Evolutionary conservation across 1,140 invertebrate species (phyloP).

Genomic region (Eubasilissa regina): DNA sequence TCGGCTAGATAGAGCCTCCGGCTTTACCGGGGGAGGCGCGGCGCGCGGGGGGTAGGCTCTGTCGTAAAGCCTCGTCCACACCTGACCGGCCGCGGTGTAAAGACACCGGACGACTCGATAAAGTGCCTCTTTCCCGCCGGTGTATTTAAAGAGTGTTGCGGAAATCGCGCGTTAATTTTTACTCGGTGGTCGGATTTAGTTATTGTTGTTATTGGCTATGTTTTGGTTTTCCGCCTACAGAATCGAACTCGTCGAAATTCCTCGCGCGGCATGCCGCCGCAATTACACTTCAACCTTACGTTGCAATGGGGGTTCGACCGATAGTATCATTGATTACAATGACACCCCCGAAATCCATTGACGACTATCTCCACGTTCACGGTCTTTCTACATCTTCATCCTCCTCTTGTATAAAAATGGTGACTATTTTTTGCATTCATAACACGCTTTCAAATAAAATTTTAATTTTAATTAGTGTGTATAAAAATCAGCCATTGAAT

Average conservation of each 20-base stretch:
- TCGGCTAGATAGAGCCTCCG: slow-evolving; percentile 3
- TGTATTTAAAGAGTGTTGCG: neutral
- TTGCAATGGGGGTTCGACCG: slow-evolving; percentile 23
- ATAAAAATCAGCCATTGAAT: too few species aligned
- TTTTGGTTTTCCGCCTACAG: slow-evolving; percentile 26
- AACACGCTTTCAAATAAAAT: too few species aligned
- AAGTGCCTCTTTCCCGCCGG: neutral
- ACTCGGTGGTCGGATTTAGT: neutral
- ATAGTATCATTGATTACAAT: slow-evolving; percentile 55
- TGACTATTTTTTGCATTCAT: neutral
- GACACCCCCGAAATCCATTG: slow-evolving; percentile 8
- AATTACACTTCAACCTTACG: slow-evolving; percentile 51
- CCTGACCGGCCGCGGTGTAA: neutral
- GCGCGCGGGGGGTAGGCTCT: too few species aligned
- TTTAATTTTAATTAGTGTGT: too few species aligned
- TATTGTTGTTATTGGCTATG: neutral
- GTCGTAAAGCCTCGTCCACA: neutral
- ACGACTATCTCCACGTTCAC: neutral
- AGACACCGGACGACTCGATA: neutral
- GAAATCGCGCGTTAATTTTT: neutral
- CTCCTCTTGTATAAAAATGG: neutral
- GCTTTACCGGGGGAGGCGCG: neutral
- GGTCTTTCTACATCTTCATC: neutral
- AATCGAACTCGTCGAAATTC: slow-evolving; percentile 56
- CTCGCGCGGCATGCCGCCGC: slow-evolving; percentile 45